Evolutionary conservation across 2,113 vertebrate genomes (phyloP), one percentile per base, ranked within the genome.

Genomic region (Capra hircus): DNA sequence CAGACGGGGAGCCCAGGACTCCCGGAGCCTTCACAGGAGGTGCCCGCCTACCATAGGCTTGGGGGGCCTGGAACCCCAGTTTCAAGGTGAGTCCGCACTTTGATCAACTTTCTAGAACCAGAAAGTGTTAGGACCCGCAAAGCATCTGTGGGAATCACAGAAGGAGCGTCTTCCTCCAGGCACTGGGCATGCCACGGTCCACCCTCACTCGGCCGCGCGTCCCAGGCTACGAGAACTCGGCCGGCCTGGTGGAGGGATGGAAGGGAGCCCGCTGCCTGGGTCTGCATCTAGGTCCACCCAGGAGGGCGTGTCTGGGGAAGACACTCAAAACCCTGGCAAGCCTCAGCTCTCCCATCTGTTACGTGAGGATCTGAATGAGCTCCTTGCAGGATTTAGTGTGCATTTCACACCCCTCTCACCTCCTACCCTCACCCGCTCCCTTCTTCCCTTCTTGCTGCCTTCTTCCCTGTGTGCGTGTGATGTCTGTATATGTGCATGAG

Each of bases 161-260:
- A 25, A 55, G 77, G 25, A 55, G 7, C 14, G 17, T 28, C 43
- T 3, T 33, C 17, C 9, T 13, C 57, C 27, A 3, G 28, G 60
- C 53, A 60, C 7, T 16, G 43, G 59, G 33, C 55, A 36, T 6
- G 33, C 53, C 16, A 15, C 2, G 23, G 19, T 43, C 50, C 14
- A 2, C 3, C 1, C 30, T 7, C 19, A 1, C 62, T 52, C 2
- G 19, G 77, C 25, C 28, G 21, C 1, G 3, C 0, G 1, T 15
- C 43, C 71, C 2, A 4, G 21, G 43, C 33, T 11, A 3, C 2
- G 13, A 52, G 17, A 10, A 36, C 64, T 77, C 5, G 13, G 33
- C 60, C 19, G 33, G 36, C 45, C 19, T 36, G 25, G 9, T 0
- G 5, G 43, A 36, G 19, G 8, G 30, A 6, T 0, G 2, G 71